Evolutionary conservation across 2,113 vertebrate species (phyloP).

Genomic region (Rhizomys pruinosus): DNA sequence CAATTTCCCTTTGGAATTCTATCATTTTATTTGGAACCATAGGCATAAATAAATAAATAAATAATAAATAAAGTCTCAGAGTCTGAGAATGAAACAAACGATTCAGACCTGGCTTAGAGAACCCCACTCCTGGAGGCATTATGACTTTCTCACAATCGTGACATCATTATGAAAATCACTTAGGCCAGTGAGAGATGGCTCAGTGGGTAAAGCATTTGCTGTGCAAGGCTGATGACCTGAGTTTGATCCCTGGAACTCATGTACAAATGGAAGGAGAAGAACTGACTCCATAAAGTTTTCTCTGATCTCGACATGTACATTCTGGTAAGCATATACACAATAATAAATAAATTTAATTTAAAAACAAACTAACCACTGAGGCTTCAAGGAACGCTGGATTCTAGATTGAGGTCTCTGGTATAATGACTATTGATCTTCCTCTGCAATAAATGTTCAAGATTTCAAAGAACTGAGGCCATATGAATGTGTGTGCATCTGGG

Average conservation of each 20-base stretch:
- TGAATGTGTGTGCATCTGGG: neutral
- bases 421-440: neutral
- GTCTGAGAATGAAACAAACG: slow-evolving; percentile 44
- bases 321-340: neutral
- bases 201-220: neutral
- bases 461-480: neutral
- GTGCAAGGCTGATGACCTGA: too few relatives aligned
- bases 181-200: neutral
- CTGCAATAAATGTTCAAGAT: neutral
- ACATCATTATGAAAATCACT: neutral
- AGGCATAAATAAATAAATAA: neutral
- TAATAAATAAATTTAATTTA: neutral
- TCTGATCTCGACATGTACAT: neutral
- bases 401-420: neutral
- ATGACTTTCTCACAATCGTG: slow-evolving; percentile 6
- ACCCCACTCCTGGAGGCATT: neutral
- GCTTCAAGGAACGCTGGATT: neutral
- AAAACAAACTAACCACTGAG: neutral
- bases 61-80: neutral
- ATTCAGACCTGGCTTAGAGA: neutral
- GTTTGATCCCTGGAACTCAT: neutral
- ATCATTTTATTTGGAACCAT: slow-evolving; percentile 55
- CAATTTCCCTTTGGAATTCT: neutral
- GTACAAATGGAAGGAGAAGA: too few relatives aligned
- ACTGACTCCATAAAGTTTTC: neutral